Base-by-base conservation (phyloP, 2,113 vertebrate genomes). In the Trogon surrucura region DNA sequence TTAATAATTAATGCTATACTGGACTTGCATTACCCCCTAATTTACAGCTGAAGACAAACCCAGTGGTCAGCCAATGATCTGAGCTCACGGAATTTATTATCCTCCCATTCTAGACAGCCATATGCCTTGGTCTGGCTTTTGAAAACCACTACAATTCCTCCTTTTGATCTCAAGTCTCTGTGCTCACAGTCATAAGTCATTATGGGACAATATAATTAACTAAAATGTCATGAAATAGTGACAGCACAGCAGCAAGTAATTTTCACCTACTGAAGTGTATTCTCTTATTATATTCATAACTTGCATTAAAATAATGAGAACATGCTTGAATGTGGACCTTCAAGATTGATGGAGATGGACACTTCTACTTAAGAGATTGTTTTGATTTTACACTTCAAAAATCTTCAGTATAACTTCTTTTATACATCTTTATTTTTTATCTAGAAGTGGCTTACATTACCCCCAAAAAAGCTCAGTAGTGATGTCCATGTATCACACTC, bases 131-230 rank as follows among this genome's bases (percentile, higher is more conserved):
- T 66, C 32, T 78, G 1, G 0, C 48, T 61, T 94, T 67, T 53
- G 38, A 90, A 86, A 92, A 48, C 16, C 32, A 60, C 38, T 75
- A 16, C 56, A 80, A n/a, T 53, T 88, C 44, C 38, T 85, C 48
- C 16, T 71, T 93, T 92, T 78, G 30, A 91, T 83, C 85, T 88
- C 30, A 53, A 73, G 72, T 32, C 56, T 80, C 64, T 83, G 16
- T 41, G 53, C 29, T 74, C 21, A 51, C 23, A 86, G 60, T 56
- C 21, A 0, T 60, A 95, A 91, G 64, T 88, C 82, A 85, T 90
- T 88, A 95, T 32, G 34, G 60, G 34, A 88, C 53, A 79, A 36
- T 25, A 74, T 72, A 93, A 94, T 94, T 95, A 97, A 95, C 74
- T 51, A 86, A 96, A 96, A 86, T 65, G 29, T 84, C 92, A 94